Evolutionary conservation across 2,113 vertebrate species (phyloP).

Genomic region (Cyphomyrus discorhynchus): DNA sequence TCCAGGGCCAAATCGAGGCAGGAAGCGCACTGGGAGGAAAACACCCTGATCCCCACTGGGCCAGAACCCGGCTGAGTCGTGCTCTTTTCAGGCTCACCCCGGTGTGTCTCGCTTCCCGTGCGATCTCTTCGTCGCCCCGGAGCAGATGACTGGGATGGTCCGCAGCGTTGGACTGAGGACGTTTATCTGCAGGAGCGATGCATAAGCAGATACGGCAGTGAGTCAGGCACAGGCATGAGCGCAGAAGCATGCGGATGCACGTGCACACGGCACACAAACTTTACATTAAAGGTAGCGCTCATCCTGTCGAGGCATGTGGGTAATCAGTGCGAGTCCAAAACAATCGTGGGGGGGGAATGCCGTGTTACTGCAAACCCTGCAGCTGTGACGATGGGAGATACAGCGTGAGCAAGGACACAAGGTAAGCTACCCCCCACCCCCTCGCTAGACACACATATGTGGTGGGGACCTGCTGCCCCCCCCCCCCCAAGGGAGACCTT

Average conservation of each 20-base stretch:
- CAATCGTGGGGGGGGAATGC: background rate
- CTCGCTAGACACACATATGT: background rate
- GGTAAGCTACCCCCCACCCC: background rate
- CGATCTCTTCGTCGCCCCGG: background rate
- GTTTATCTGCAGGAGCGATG: background rate
- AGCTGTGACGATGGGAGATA: slow-evolving; percentile 1
- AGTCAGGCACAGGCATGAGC: background rate
- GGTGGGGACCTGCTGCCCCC: background rate
- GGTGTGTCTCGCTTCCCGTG: background rate
- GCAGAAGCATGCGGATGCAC: background rate
- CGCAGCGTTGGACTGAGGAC: background rate
- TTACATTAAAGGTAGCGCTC: background rate
- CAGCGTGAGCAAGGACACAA: no score
- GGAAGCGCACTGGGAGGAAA: background rate
- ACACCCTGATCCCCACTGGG: background rate
- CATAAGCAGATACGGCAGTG: background rate
- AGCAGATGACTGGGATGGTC: background rate
- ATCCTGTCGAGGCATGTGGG: slow-evolving; percentile 4
- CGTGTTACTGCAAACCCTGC: background rate
- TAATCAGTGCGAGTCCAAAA: slow-evolving; percentile 15
- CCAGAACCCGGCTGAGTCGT: background rate
- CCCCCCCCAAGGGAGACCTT: background rate
- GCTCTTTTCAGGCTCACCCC: background rate
- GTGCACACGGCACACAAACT: background rate
- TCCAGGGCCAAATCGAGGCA: background rate